Conservation (phyloP, 2,888 invertebrate species). For the Macrosiphum euphorbiae region DNA sequence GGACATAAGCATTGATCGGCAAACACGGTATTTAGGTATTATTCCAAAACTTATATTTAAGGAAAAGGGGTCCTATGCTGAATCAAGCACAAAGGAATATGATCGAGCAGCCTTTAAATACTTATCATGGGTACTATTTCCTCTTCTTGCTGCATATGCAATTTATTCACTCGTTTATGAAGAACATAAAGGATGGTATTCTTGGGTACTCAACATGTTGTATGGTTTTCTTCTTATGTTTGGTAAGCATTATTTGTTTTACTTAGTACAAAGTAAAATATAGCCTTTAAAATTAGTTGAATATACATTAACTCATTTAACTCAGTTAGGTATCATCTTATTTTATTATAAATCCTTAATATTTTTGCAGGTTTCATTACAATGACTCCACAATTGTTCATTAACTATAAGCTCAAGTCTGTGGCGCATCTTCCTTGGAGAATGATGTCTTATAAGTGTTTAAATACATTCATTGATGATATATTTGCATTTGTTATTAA, state of each 20-base stretch:
- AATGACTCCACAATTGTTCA: constrained; percentile 99
- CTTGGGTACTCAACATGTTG: constrained; percentile 94
- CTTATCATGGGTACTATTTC: constrained; percentile 95
- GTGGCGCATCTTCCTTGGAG: constrained; percentile 99
- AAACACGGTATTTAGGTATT: constrained; percentile 81
- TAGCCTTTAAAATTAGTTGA: not conserved
- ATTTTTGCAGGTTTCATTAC: constrained; percentile 88
- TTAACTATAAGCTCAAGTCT: constrained; percentile 99
- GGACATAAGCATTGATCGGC: constrained; percentile 85
- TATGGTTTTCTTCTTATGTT: constrained; percentile 98
- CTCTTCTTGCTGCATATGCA: constrained; percentile 92
- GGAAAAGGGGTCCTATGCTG: constrained; percentile 97
- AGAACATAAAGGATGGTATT: constrained; percentile 99
- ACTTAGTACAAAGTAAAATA: not conserved
- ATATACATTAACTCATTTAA: not conserved
- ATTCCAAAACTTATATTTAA: constrained; percentile 85
- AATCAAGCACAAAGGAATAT: constrained; percentile 93
- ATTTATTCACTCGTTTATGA: constrained; percentile 94
- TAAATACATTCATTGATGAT: constrained; percentile 99
- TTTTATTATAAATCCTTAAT: not conserved
- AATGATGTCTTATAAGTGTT: constrained; percentile 99
- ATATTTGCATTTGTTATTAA: constrained; percentile 99
- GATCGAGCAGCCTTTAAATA: constrained; percentile 97
- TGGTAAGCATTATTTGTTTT: constrained; percentile 70
- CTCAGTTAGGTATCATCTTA: not conserved